Base-by-base conservation (phyloP, 2,888 invertebrate genomes). In the Pandemis cinnamomeana region DNA sequence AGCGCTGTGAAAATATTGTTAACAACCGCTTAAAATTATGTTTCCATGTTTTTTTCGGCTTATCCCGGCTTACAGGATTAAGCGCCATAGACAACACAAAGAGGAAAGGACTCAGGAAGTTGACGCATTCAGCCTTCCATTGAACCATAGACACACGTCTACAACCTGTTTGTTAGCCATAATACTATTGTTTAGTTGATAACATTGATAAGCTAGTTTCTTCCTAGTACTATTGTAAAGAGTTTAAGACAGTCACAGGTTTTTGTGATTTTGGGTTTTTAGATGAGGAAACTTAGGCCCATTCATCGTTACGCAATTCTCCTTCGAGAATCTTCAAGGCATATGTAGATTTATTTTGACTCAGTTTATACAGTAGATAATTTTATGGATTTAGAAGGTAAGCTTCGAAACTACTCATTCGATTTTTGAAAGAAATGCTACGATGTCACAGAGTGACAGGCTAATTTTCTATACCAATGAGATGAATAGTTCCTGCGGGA, bases 91-190 rank as follows among this genome's bases (percentile, higher is more conserved):
- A 86, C 87, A 86, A 86, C 82, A 77, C 82, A 78, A 67, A 79
- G 78, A 42, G 77, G 76, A 77, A 80, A 83, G 79, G 79, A 80
- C 80, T 83, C 89, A 91, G 93, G 92, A 92, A 91, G 91, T 90
- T 89, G 91, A 90, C 88, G 89, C 90, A 90, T 86, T 80, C 77
- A 80, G 82, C 83, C 86, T 82, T 86, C 87, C 82, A 83, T 82
- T 79, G 64, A 71, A 71, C 75, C 73, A 64, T 15, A 67, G 60
- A 70, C 20, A 60, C 72, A 63, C 70, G 71, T 61, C 51, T 71
- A 70, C 78, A 84, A 84, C 85, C 85, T 89, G 90, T 89, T 89
- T 86, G 82, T 77, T 1, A 77, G 46, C 46, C 78, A 76, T 83
- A 84, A 84, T 81, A 77, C 86, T 80, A 81, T 91, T 90, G 87